These are phyloP conservation scores for Tethea ocularis DNA, from an alignment of 2,888 invertebrate genomes.

Conservation along the genomic window DNA sequence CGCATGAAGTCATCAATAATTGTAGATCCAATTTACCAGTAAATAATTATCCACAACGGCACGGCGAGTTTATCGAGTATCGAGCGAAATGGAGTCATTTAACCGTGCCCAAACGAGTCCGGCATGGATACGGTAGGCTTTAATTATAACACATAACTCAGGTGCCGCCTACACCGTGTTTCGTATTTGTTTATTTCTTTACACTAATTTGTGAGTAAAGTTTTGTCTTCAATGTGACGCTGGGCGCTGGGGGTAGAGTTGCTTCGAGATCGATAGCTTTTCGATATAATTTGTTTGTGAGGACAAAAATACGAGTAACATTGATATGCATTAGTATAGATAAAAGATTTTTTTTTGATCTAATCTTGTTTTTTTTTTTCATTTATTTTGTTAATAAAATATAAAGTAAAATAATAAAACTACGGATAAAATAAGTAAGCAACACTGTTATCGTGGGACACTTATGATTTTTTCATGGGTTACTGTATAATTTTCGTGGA, in stretches of 20 bases:
- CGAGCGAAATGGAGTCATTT: slow-evolving; percentile 51
- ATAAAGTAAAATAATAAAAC: background rate
- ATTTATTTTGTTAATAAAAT: too few relatives aligned
- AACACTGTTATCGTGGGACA: background rate
- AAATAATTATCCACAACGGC: slow-evolving; percentile 67
- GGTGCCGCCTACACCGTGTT: slow-evolving; percentile 32
- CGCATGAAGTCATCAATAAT: slow-evolving; percentile 47
- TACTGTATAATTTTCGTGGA: slow-evolving; percentile 26
- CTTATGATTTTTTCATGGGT: slow-evolving; percentile 8
- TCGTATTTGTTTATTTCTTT: slow-evolving; percentile 64
- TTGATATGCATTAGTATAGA: too few relatives aligned
- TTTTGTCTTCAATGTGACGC: slow-evolving; percentile 23
- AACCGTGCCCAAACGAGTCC: slow-evolving; percentile 38
- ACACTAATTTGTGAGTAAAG: slow-evolving; percentile 59
- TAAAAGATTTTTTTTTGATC: too few relatives aligned
- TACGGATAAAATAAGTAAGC: background rate
- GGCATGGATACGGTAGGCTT: slow-evolving; percentile 56
- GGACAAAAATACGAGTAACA: background rate
- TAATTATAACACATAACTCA: slow-evolving; percentile 77
- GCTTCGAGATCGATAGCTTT: background rate
- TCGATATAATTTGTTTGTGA: background rate
- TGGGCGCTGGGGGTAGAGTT: slow-evolving; percentile 5
- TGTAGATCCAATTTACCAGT: slow-evolving; percentile 62
- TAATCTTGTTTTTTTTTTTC: too few relatives aligned
- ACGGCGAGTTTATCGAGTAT: slow-evolving; percentile 55